Evolutionary conservation across 2,797 vertebrate genomes (phyloP).

Genomic region (Parotocinclus haroldoi): DNA sequence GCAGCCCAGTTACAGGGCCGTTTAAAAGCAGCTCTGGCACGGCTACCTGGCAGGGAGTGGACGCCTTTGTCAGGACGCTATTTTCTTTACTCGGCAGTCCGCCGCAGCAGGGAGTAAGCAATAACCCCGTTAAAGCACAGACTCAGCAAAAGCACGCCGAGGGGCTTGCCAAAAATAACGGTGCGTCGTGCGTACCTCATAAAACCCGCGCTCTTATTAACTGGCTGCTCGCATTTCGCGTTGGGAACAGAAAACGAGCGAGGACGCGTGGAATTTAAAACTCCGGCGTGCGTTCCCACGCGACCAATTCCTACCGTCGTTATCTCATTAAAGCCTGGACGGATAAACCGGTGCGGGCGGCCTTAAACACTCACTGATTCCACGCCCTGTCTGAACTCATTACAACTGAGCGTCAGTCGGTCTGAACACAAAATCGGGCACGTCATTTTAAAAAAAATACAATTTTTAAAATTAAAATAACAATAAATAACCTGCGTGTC

Average conservation of each 20-base stretch:
- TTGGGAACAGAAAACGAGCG: conserved; percentile 45
- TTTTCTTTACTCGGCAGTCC: conserved; percentile 42
- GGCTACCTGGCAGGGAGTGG: conserved; percentile 25
- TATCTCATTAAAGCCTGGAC: conserved; percentile 24
- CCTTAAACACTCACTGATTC: conserved; percentile 2
- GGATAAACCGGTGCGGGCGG: conserved; percentile 25
- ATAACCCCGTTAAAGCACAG: conserved; percentile 31
- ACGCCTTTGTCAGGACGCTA: conserved; percentile 35
- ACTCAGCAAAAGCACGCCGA: not conserved
- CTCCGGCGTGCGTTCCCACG: conserved; percentile 16
- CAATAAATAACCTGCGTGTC: too few species aligned
- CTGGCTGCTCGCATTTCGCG: conserved; percentile 10
- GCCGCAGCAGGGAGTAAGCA: conserved; percentile 30
- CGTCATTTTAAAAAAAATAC: conserved; percentile 2
- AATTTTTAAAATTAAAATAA: too few species aligned
- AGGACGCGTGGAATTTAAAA: conserved; percentile 36
- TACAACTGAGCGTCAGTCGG: too few species aligned
- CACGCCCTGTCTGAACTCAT: conserved; percentile 6
- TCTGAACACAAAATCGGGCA: not conserved
- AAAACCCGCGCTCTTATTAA: not conserved
- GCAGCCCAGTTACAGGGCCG: conserved; percentile 55
- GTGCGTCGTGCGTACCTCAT: conserved; percentile 25
- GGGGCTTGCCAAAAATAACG: not conserved
- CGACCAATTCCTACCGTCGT: conserved; percentile 31
- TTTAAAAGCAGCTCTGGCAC: conserved; percentile 45